These are phyloP conservation scores for Brachionus sp. DNA, from an alignment of 1,140 invertebrate genomes.

Conservation along the genomic window DNA sequence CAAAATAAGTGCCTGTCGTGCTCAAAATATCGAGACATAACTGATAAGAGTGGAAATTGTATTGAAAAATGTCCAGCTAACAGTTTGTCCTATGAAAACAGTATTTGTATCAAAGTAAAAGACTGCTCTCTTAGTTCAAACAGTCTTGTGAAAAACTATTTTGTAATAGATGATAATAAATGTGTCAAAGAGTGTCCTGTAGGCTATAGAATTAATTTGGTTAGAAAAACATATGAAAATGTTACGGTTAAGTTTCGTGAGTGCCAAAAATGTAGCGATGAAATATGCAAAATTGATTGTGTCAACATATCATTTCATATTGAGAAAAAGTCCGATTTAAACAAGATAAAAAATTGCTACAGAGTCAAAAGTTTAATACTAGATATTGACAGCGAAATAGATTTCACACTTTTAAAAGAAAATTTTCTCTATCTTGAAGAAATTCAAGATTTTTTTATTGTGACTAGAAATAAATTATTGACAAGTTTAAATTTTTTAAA, in stretches of 20 bases:
- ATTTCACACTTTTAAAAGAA: neutral
- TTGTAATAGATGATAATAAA: neutral
- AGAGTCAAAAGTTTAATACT: constrained; percentile 13
- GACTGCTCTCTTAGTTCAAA: neutral
- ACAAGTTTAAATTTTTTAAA: constrained; percentile 4
- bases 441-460: neutral
- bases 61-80: neutral
- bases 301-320: neutral
- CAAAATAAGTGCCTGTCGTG: neutral
- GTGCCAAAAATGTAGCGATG: neutral
- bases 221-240: neutral
- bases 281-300: constrained; percentile 31
- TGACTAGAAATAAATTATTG: neutral
- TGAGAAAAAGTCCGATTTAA: neutral
- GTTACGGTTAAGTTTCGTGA: neutral
- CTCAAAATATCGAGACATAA: neutral
- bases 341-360: neutral
- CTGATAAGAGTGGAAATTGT: neutral
- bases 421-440: constrained; percentile 27
- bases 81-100: constrained; percentile 6
- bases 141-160: constrained; percentile 13
- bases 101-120: neutral
- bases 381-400: neutral
- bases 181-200: constrained; percentile 29
- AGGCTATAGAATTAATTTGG: neutral